A percentile compares a stretch with the other conserved stretches of the same genome.
These are phyloP conservation scores for Petrolisthes manimaculis DNA, from an alignment of 2,888 invertebrate species.

Conservation along the genomic window DNA sequence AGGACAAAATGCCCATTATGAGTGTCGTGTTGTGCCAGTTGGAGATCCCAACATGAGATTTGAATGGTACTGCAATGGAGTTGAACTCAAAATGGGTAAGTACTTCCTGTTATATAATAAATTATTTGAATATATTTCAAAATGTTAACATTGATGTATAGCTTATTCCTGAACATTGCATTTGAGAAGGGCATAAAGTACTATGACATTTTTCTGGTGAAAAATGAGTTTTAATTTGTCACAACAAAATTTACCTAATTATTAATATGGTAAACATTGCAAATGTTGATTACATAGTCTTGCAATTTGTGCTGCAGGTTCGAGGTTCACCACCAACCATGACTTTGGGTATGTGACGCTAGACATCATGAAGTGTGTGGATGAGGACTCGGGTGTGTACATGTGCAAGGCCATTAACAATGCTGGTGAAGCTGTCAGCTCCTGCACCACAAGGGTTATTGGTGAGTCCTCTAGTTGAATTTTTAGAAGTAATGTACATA, in stretches of 20 bases:
- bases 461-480: conserved; percentile 69
- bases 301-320: conserved; percentile 72
- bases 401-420: conserved; percentile 94
- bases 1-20: conserved; percentile 90
- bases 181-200: too few species aligned
- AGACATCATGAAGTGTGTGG: conserved; percentile 88
- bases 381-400: conserved; percentile 92
- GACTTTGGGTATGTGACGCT: conserved; percentile 95
- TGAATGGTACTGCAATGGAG: conserved; percentile 96
- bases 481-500: too few species aligned
- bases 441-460: conserved; percentile 89
- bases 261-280: not conserved
- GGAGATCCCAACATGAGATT: conserved; percentile 92
- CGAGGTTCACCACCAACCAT: conserved; percentile 89
- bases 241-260: not conserved
- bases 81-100: conserved; percentile 89
- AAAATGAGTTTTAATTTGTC: not conserved
- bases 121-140: not conserved
- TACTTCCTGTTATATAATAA: conserved; percentile 28
- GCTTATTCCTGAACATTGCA: too few species aligned
- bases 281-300: not conserved
- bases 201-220: not conserved
- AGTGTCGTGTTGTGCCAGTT: conserved; percentile 91
- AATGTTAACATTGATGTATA: too few species aligned
- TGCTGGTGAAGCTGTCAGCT: conserved; percentile 93